A percentile compares a stretch with the other conserved stretches of the same genome.
Conservation (phyloP, 2,113 vertebrate genomes). For the Choloepus hoffmanni region DNA sequence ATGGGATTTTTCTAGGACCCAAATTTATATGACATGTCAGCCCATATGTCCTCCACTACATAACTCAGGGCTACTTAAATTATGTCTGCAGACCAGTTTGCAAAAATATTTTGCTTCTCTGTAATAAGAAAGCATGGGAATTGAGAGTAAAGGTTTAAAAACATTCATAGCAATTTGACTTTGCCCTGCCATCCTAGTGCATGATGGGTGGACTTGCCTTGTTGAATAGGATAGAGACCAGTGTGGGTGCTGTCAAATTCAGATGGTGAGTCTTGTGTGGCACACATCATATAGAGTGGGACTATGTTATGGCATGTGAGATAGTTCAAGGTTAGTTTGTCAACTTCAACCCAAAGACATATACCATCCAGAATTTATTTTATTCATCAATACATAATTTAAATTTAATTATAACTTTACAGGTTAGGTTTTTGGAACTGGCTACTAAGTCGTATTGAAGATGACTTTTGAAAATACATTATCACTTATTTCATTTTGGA, state of each 20-base stretch:
- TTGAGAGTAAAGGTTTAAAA: slow-evolving; percentile 12
- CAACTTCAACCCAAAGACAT: not conserved
- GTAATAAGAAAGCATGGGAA: not conserved
- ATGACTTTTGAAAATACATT: slow-evolving; percentile 45
- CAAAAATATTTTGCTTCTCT: not conserved
- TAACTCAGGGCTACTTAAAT: not conserved
- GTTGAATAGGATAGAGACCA: not conserved
- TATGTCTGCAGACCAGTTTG: not conserved
- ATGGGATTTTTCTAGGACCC: not conserved
- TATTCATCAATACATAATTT: slow-evolving; percentile 4
- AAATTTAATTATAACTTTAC: slow-evolving; percentile 44
- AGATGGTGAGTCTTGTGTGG: fast-evolving
- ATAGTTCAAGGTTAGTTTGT: not conserved
- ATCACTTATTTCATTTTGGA: slow-evolving; percentile 12
- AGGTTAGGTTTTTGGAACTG: slow-evolving; percentile 39
- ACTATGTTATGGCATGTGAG: not conserved
- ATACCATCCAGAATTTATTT: slow-evolving; percentile 37
- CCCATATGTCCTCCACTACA: not conserved
- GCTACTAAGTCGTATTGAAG: not conserved
- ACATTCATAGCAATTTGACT: not conserved
- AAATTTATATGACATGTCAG: not conserved
- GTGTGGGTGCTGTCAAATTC: not conserved
- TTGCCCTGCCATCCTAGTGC: not conserved
- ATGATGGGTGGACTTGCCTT: not conserved
- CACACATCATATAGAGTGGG: not conserved